phyloP scores from a whole-genome alignment of 2,888 invertebrate genomes.

The Oligia fasciuncula region DNA sequence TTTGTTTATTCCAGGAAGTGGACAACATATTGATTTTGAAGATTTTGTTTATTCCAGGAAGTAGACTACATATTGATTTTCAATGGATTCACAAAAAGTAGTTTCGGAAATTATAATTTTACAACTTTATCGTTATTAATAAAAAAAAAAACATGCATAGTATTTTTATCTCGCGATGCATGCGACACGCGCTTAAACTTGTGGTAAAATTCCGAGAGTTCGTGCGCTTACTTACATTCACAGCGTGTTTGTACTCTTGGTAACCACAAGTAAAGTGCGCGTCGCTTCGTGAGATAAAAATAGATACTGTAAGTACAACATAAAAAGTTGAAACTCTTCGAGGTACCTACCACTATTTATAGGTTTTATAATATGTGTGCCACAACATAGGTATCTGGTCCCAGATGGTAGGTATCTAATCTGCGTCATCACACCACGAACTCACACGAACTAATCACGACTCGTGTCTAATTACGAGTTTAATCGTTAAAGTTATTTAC shows the following conservation, averaged over 20 bases:
- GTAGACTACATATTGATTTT: background rate
- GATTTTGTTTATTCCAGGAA: background rate
- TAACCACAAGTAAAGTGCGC: background rate
- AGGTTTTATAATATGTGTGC: background rate
- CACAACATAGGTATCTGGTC: background rate
- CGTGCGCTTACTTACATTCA: too few species aligned
- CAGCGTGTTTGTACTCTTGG: too few species aligned
- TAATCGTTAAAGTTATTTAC: background rate
- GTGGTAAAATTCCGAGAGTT: too few species aligned
- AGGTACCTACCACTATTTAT: background rate
- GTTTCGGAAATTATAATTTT: background rate
- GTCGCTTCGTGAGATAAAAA: background rate
- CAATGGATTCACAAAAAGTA: background rate
- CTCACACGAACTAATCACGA: too few species aligned
- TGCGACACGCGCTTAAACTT: too few species aligned
- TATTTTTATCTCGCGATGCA: too few species aligned
- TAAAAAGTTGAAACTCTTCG: background rate
- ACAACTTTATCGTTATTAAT: too few species aligned
- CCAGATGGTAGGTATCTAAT: background rate
- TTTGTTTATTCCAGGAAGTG: too few species aligned
- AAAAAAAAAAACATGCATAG: background rate
- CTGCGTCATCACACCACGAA: background rate
- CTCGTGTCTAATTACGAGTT: background rate
- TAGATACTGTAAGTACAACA: background rate
- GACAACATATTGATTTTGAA: background rate